Conservation (phyloP, 2,113 vertebrate species). For the Gracilinanus agilis region DNA sequence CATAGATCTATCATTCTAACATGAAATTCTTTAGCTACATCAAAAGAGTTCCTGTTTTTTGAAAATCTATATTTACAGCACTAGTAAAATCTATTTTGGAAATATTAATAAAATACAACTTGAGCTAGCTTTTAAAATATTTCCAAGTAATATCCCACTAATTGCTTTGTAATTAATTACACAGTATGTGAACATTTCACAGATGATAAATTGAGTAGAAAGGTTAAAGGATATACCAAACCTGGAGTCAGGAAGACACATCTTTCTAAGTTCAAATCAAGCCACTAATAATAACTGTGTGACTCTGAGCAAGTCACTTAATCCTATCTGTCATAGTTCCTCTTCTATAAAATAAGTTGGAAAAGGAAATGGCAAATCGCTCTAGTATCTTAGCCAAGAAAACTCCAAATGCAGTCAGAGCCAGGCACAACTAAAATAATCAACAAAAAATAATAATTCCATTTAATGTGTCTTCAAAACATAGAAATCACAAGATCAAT, state of each 20-base stretch:
- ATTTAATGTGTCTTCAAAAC: background rate
- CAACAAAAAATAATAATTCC: background rate
- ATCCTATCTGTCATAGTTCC: background rate
- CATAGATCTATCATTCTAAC: conserved; percentile 66
- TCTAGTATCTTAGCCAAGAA: background rate
- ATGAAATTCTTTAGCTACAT: conserved; percentile 66
- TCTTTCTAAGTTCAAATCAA: background rate
- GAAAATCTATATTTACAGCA: conserved; percentile 51
- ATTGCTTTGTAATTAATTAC: conserved; percentile 26
- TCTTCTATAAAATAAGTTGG: background rate
- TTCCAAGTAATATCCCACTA: conserved; percentile 35
- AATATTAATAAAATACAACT: conserved; percentile 34
- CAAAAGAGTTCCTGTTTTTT: conserved; percentile 47
- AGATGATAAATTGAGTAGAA: conserved; percentile 17
- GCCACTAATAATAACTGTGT: background rate
- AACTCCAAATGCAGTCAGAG: background rate
- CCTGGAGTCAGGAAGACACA: background rate
- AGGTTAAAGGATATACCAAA: background rate
- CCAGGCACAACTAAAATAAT: background rate
- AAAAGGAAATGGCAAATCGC: background rate
- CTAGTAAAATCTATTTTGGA: conserved; percentile 49
- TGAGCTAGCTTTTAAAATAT: background rate
- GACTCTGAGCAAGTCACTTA: background rate
- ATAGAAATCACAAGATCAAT: background rate
- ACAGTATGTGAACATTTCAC: background rate